Base-by-base conservation (phyloP, 1,140 invertebrate species). In the Tetramorium parvispinum region DNA sequence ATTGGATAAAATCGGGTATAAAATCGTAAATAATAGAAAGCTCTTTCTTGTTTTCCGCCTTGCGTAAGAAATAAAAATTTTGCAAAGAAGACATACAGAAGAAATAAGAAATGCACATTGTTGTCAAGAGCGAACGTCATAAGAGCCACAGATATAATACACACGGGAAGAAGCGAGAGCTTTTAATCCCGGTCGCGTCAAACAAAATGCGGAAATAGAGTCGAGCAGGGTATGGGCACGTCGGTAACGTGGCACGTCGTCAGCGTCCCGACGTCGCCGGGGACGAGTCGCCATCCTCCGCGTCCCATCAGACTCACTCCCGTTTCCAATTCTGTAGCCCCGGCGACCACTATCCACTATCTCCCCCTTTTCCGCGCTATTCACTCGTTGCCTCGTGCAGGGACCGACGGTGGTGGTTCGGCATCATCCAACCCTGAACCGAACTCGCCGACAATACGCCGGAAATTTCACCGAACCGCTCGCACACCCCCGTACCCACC, bases 141-240 rank as follows among this genome's bases (percentile, higher is more conserved):
- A 81, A 71, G 24, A 43, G 24, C 57, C 5, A 24, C 18, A 16
- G 63, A 13, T 27, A 63, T 51, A 32, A 73, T 49, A 18, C 24
- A 46, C 21, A 18, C 63, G 87, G 24, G 83, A 79, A 86, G 77
- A 70, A 85, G 86, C 75, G 78, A 85, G 88, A 92, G 93, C 93
- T 93, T 94, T 94, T 94, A 94, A 94, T 94, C 92, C 92, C 66
- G 89, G 86, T 70, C 79, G 88, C 87, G 91, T 91, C 90, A 79
- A 93, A 92, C 91, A 93, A 93, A 92, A 93, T 83, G 90, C 89
- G 89, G 79, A 78, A 85, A 87, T 87, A 57, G 82, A 87, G 71
- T 87, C 59, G 85, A 87, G 68, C 49, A 71, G 59, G 40, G 71
- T 43, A 21, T 40, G 57, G 37, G 27, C 63, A 40, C 65, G 57